Base-by-base conservation (phyloP, 2,888 invertebrate species). In the Synergus gifuensis region DNA sequence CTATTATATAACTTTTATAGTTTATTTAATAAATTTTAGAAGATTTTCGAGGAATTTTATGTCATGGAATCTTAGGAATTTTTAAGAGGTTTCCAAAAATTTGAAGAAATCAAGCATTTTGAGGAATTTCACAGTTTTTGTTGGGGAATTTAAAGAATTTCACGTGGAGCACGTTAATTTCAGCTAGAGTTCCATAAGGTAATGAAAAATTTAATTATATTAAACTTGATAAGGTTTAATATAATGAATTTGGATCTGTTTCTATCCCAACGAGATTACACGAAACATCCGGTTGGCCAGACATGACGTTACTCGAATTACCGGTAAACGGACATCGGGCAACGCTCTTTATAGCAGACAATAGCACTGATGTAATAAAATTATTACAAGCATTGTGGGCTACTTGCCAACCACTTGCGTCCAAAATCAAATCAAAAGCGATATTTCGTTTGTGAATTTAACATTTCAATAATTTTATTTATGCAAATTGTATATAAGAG, bases 221-320 rank as follows among this genome's bases (percentile, higher is more conserved):
- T 12, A 66, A 44, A 42, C 3, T 44, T 44, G 18, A 22, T 66
- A n/a, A 2, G 8, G n/a, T 54, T 54, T 54, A n/a, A 12, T 69
- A 46, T 7, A 49, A 44, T 0, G 22, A 22, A 69, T 46, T 69
- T 22, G 7, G 14, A 46, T 18, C 14, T 49, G 7, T 69, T 46
- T 46, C 12, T 22, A 44, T 2, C 2, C 12, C n/a, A 44, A 66
- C 28, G 49, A 49, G 69, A 69, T 69, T 69, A 28, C 22, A 16
- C 69, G 28, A 69, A 49, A 69, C 69, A 49, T 69, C 69, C 69
- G 69, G 69, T 16, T 49, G 28, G 49, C 49, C 46, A 69, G 69
- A 69, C 49, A 22, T 69, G 69, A 36, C 36, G 69, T 49, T 69
- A 28, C 49, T 69, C 69, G 28, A 66, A 40, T 42, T 66, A 66